These are phyloP conservation scores for Tyrophagus putrescentiae DNA, from an alignment of 1,140 invertebrate species.

Conservation along the genomic window DNA sequence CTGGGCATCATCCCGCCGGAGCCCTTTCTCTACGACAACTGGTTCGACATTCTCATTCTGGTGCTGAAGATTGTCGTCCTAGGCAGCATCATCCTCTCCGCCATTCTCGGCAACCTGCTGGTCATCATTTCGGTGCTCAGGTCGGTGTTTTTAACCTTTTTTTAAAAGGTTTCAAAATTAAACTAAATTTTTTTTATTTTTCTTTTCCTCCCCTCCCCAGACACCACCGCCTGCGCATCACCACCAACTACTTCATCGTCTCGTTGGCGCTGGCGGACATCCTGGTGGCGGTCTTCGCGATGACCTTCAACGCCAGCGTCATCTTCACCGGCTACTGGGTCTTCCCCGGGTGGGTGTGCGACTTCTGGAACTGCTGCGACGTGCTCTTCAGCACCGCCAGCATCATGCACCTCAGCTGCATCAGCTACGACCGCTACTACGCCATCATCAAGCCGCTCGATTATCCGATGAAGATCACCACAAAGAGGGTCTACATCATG, in stretches of 20 bases:
- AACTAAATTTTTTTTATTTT: too few species aligned
- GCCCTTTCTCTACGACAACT: too few species aligned
- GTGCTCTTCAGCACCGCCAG: constrained; percentile 88
- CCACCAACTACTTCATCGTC: constrained; percentile 88
- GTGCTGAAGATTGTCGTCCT: constrained; percentile 15
- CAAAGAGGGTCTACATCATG: constrained; percentile 72
- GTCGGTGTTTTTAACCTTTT: too few species aligned
- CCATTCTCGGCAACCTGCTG: constrained; percentile 63
- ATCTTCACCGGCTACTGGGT: constrained; percentile 65
- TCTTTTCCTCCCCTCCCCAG: too few species aligned
- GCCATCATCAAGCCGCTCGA: constrained; percentile 74
- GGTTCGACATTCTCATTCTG: constrained; percentile 16
- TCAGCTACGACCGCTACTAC: constrained; percentile 78
- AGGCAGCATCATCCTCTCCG: constrained; percentile 55
- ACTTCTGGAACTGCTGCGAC: constrained; percentile 86
- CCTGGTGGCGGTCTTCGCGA: constrained; percentile 74
- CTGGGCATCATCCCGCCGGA: too few species aligned
- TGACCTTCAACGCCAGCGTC: constrained; percentile 87
- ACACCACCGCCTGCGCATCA: constrained; percentile 65
- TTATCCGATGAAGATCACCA: constrained; percentile 74
- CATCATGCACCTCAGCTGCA: constrained; percentile 83
- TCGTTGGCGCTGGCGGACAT: constrained; percentile 69
- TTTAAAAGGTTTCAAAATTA: too few species aligned
- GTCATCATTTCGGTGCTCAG: constrained; percentile 61
- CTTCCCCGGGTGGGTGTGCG: constrained; percentile 71